Base-by-base conservation (phyloP, 2,888 invertebrate genomes). In the Anticlea derivata region DNA sequence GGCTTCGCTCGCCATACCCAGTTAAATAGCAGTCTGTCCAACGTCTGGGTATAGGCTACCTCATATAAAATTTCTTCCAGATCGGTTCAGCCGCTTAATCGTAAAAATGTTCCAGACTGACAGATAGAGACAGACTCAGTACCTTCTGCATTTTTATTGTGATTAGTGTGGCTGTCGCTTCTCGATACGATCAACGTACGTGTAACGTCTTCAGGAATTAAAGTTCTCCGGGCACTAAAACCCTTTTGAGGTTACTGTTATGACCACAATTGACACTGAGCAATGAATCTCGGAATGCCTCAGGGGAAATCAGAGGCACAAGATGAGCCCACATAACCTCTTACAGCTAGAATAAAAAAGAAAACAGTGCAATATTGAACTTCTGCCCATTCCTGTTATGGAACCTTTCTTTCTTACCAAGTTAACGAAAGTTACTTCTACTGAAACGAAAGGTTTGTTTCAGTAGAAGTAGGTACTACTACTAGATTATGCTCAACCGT, bases 301-400 rank as follows among this genome's bases (percentile, higher is more conserved):
- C 70, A n/a, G 20, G 73, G 72, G 73, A 74, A 74, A 73, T 74
- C 68, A 74, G 55, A 58, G 63, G 58, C 61, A 52, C 61, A 61
- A 63, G 60, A 66, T 65, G 60, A 65, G 63, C 57, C 65, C 66
- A 66, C 66, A 70, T 70, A 68, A 67, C 65, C 67, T 68, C 60
- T 62, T 59, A 54, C 51, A 53, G 48, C 61, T 50, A 66, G 60
- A 67, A 68, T 64, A 68, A 63, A 66, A 67, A 56, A 53, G 27
- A 49, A 30, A 47, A 33, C 20, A 5, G n/a, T 40, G 20, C n/a
- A 29, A 33, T 41, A 41, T 48, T 24, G 34, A 45, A 45, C 29
- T 31, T 38, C 27, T 35, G 27, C 6, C 17, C 20, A 26, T 34
- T 27, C 35, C 17, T 24, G 10, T 13, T 43, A 17, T n/a, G 8